phyloP scores from a whole-genome alignment of 1,140 invertebrate genomes.

The Ceratosolen fusciceps region DNA sequence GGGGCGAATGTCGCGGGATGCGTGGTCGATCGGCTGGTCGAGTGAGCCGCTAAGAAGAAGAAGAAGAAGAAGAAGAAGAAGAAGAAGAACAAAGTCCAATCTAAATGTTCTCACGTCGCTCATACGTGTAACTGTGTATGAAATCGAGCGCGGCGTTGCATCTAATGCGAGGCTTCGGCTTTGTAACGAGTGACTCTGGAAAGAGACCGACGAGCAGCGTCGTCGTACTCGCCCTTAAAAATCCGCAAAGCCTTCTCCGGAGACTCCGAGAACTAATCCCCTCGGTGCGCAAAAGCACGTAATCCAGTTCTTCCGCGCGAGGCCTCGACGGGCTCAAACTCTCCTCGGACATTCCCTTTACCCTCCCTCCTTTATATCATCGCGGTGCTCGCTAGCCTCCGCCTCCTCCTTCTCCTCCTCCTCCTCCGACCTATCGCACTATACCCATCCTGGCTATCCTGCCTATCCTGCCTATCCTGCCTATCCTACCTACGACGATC shows the following conservation, averaged over 20 bases:
- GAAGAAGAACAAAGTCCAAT: constrained; percentile 23
- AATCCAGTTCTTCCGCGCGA: constrained; percentile 34
- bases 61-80: too few species aligned
- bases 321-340: not conserved
- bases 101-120: constrained; percentile 13
- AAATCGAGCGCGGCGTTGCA: not conserved
- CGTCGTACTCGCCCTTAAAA: constrained; percentile 19
- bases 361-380: constrained; percentile 23
- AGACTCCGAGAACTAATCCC: constrained; percentile 41
- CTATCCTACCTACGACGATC: too few species aligned
- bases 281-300: constrained; percentile 29
- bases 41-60: too few species aligned
- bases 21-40: not conserved
- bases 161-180: constrained; percentile 1
- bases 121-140: constrained; percentile 5
- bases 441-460: not conserved
- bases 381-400: not conserved
- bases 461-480: too few species aligned
- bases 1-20: not conserved
- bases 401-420: too few species aligned
- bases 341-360: not conserved
- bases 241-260: constrained; percentile 25
- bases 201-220: not conserved
- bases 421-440: constrained; percentile 19
- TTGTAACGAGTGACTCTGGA: constrained; percentile 34